These are phyloP conservation scores for Scaptomyza flava DNA, from an alignment of 2,888 invertebrate genomes.

Conservation along the genomic window DNA sequence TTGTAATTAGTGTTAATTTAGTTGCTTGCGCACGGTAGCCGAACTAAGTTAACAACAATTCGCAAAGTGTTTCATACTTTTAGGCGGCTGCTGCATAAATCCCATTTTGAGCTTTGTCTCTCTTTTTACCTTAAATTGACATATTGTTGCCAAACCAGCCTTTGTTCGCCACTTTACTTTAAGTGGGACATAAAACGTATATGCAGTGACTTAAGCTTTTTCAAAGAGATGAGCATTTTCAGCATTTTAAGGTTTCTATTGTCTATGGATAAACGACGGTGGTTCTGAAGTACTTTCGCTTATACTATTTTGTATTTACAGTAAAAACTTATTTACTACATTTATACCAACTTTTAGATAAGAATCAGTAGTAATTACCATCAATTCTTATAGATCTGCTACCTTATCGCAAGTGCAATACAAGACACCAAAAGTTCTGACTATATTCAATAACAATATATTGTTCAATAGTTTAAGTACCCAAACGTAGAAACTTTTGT, in stretches of 20 bases:
- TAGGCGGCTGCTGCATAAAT: slow-evolving; percentile 25
- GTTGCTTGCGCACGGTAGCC: slow-evolving; percentile 34
- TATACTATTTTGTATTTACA: too few relatives aligned
- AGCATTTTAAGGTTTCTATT: neutral
- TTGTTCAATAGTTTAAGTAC: neutral
- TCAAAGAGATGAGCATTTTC: neutral
- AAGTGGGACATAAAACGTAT: neutral
- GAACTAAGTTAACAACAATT: slow-evolving; percentile 18
- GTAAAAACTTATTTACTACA: too few relatives aligned
- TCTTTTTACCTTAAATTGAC: neutral
- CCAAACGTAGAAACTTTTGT: neutral
- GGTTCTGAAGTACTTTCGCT: too few relatives aligned
- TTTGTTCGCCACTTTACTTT: neutral
- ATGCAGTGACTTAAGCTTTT: neutral
- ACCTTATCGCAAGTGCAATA: too few relatives aligned
- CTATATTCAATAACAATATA: neutral
- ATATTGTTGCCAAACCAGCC: neutral
- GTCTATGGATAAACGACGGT: neutral
- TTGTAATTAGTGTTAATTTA: slow-evolving; percentile 76
- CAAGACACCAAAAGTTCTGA: neutral
- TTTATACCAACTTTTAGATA: too few relatives aligned
- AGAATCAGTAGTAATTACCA: too few relatives aligned
- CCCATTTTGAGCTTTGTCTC: neutral
- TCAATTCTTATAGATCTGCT: too few relatives aligned
- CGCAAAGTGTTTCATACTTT: slow-evolving; percentile 36